phyloP scores from a whole-genome alignment of 2,797 vertebrate genomes.

The Gouania willdenowi region DNA sequence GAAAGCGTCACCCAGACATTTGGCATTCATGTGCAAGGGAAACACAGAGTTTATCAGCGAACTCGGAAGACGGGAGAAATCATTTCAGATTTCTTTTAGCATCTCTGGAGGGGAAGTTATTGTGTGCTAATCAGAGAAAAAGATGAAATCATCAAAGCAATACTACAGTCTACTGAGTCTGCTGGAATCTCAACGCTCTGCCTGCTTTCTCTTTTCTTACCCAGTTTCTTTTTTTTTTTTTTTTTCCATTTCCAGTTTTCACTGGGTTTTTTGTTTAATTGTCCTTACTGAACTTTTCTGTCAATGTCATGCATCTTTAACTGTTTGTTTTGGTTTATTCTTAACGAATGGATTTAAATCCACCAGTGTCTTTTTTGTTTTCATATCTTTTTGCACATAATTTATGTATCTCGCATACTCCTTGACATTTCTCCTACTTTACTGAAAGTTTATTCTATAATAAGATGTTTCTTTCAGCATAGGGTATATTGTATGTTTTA shows the following conservation, averaged over 20 bases:
- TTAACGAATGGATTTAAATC: too few relatives aligned
- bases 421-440: too few relatives aligned
- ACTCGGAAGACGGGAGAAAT: slow-evolving; percentile 19
- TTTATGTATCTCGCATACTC: too few relatives aligned
- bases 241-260: too few relatives aligned
- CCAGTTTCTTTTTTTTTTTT: not conserved
- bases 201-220: slow-evolving; percentile 21
- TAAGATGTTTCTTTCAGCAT: too few relatives aligned
- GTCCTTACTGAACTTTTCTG: not conserved
- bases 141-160: slow-evolving; percentile 50
- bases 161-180: slow-evolving; percentile 32
- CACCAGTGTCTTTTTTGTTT: too few relatives aligned
- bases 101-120: slow-evolving; percentile 35
- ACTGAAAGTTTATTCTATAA: too few relatives aligned
- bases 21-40: not conserved
- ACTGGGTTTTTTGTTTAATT: not conserved
- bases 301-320: not conserved
- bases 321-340: too few relatives aligned
- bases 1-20: too few relatives aligned
- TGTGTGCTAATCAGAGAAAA: slow-evolving; percentile 49
- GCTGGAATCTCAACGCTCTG: slow-evolving; percentile 20
- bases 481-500: too few relatives aligned
- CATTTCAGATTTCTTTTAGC: slow-evolving; percentile 29
- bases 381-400: too few relatives aligned
- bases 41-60: slow-evolving; percentile 21